phyloP scores from a whole-genome alignment of 2,888 invertebrate species.

The Meiosimyza platycephala region DNA sequence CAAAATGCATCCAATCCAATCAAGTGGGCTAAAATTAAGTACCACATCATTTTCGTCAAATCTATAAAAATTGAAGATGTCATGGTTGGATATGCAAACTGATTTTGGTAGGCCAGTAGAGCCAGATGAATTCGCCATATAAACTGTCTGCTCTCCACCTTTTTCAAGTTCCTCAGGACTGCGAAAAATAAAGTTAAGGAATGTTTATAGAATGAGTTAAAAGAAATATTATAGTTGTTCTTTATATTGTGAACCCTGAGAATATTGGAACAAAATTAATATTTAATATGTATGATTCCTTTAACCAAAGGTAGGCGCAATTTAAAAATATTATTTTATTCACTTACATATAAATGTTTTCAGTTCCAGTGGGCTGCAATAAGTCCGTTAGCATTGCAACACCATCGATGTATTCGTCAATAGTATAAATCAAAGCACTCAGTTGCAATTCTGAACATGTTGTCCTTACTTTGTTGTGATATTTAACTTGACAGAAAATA shows the following conservation, averaged over 20 bases:
- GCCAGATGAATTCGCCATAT: conserved; percentile 56
- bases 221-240: conserved; percentile 24
- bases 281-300: too few relatives aligned
- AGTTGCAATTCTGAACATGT: conserved; percentile 45
- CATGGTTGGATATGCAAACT: conserved; percentile 48
- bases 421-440: conserved; percentile 45
- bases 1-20: conserved; percentile 56
- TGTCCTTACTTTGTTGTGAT: conserved; percentile 44
- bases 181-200: not conserved
- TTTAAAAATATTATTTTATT: not conserved
- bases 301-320: too few relatives aligned
- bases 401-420: conserved; percentile 45
- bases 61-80: conserved; percentile 43
- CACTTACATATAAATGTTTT: conserved; percentile 46
- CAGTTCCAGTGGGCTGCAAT: conserved; percentile 41
- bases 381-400: conserved; percentile 46
- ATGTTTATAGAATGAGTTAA: not conserved
- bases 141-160: conserved; percentile 49
- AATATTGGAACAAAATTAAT: too few relatives aligned
- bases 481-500: conserved; percentile 48
- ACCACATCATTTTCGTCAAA: conserved; percentile 50
- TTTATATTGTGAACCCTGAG: too few relatives aligned
- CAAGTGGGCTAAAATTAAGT: conserved; percentile 55
- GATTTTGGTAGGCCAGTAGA: conserved; percentile 56
- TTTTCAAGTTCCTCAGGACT: conserved; percentile 45